Conservation (phyloP, 2,888 invertebrate species). For the Caenorhabditis parvicauda region DNA sequence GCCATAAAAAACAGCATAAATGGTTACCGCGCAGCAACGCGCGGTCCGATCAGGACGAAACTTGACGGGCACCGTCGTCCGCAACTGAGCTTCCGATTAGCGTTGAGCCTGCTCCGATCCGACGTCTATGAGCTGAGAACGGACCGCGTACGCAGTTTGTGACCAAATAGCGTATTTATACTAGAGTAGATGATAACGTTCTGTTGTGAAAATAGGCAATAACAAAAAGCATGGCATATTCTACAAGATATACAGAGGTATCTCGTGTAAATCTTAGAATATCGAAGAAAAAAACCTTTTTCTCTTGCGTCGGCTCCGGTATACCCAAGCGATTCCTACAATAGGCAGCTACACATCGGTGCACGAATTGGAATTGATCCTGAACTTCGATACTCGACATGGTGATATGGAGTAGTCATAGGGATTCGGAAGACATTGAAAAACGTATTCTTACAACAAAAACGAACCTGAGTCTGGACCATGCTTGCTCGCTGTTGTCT, state of each 20-base stretch:
- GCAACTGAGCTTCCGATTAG: no score
- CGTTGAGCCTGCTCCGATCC: no score
- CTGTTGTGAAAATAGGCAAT: neutral
- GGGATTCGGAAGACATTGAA: constrained; percentile 3
- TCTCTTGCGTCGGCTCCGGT: constrained; percentile 9
- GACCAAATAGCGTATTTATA: no score
- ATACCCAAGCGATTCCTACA: constrained; percentile 29
- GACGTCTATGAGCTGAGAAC: no score
- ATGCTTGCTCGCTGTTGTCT: constrained; percentile 50
- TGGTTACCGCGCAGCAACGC: no score
- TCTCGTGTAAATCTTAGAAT: neutral
- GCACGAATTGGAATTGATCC: constrained; percentile 54
- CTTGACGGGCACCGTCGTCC: no score
- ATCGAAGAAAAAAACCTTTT: neutral
- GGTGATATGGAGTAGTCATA: no score
- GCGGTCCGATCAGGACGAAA: no score
- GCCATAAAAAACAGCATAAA: no score
- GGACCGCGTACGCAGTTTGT: no score
- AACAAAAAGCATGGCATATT: neutral
- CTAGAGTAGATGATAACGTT: no score
- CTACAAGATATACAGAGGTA: neutral
- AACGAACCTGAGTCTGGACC: constrained; percentile 52
- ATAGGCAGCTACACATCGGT: constrained; percentile 49
- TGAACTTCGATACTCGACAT: constrained; percentile 11
- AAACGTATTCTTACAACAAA: neutral